Conservation (phyloP, 2,888 invertebrate species). For the Galerucella nymphaeae region DNA sequence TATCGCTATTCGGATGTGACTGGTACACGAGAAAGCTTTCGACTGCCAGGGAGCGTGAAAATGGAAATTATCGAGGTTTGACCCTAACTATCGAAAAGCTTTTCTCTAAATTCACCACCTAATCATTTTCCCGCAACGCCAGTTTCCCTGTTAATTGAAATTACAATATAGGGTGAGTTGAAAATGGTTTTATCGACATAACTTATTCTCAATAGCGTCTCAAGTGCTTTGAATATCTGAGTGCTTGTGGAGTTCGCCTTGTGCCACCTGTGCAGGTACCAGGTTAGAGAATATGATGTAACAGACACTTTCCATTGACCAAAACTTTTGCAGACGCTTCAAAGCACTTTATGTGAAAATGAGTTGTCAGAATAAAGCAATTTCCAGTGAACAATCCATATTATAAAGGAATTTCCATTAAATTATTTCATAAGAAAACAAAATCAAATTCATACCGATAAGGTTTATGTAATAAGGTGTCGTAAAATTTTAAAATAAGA, state of each 20-base stretch:
- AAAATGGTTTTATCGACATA: background rate
- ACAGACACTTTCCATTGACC: no score
- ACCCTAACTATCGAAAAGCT: slow-evolving; percentile 41
- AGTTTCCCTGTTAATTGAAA: background rate
- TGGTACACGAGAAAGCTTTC: slow-evolving; percentile 59
- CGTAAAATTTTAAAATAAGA: slow-evolving; percentile 36
- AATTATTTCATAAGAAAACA: slow-evolving; percentile 21
- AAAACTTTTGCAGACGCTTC: no score
- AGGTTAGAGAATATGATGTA: no score
- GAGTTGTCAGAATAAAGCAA: no score
- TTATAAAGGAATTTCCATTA: background rate
- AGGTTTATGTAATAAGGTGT: slow-evolving; percentile 33
- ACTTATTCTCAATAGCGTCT: no score
- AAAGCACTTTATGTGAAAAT: no score
- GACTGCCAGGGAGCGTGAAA: slow-evolving; percentile 54
- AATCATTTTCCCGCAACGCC: slow-evolving; percentile 20
- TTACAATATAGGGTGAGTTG: background rate
- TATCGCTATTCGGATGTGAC: slow-evolving; percentile 56
- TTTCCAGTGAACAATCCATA: no score
- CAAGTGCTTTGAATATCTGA: no score
- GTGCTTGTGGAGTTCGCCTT: no score
- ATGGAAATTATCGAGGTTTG: slow-evolving; percentile 52
- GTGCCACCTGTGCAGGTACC: no score
- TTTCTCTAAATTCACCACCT: slow-evolving; percentile 43
- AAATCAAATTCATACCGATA: slow-evolving; percentile 31